phyloP scores from a whole-genome alignment of 2,113 vertebrate genomes.

The Cygnus atratus region DNA sequence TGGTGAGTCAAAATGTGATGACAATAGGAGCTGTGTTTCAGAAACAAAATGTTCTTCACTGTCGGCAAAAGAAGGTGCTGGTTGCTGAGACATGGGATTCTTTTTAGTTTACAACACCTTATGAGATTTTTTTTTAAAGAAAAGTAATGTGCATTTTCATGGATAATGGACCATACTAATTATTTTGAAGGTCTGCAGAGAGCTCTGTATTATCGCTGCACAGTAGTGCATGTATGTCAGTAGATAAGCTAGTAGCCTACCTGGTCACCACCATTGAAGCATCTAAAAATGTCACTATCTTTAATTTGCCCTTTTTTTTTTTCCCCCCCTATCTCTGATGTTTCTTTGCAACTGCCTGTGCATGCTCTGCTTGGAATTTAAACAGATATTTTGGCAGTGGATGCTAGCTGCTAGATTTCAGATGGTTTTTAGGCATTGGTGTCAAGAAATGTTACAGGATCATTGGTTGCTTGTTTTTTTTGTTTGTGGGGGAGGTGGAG shows the following conservation, averaged over 20 bases:
- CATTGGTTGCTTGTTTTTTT: neutral
- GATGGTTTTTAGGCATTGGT: no score
- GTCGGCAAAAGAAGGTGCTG: neutral
- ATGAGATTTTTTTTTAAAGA: neutral
- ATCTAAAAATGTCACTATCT: neutral
- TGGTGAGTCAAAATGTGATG: constrained; percentile 37
- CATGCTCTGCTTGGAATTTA: neutral
- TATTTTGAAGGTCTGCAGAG: neutral
- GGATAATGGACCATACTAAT: neutral
- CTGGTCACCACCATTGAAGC: neutral
- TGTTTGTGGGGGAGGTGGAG: no score
- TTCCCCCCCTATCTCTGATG: neutral
- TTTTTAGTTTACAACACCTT: neutral
- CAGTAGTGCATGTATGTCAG: no score
- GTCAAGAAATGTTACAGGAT: neutral
- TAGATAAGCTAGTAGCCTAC: neutral
- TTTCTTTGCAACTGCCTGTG: neutral
- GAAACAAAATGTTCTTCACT: neutral
- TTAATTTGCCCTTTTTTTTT: neutral
- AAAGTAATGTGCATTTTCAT: neutral
- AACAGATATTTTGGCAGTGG: neutral
- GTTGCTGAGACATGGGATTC: neutral
- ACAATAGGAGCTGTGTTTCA: neutral
- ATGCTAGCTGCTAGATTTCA: neutral
- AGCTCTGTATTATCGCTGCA: accelerated